phyloP scores from a whole-genome alignment of 2,113 vertebrate genomes.

The Sphyrna mokarran region DNA sequence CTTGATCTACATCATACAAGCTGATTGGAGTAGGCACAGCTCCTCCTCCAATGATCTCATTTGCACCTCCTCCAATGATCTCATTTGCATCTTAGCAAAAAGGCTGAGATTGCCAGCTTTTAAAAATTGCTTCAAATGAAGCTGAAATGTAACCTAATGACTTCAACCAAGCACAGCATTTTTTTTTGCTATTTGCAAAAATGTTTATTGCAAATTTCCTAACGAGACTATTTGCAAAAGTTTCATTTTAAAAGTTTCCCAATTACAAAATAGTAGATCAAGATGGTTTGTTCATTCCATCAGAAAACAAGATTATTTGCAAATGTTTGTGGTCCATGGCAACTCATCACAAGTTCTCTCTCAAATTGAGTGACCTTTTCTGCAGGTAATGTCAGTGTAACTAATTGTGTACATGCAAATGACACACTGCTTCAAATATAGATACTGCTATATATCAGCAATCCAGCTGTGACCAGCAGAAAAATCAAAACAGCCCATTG shows the following conservation, averaged over 20 bases:
- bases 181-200: slow-evolving; percentile 30
- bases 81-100: no score
- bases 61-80: no score
- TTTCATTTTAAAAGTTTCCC: slow-evolving; percentile 34
- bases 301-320: slow-evolving; percentile 32
- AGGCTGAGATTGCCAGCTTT: no score
- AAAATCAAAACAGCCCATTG: neutral
- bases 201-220: slow-evolving; percentile 37
- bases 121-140: no score
- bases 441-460: neutral
- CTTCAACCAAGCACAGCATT: no score
- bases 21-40: no score
- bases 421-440: neutral
- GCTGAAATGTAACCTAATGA: no score
- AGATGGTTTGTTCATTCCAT: slow-evolving; percentile 35
- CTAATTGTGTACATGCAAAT: neutral
- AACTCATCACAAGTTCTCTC: neutral
- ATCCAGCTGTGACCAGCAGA: neutral
- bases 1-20: no score
- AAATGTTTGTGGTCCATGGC: slow-evolving; percentile 30
- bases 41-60: no score
- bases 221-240: slow-evolving; percentile 32
- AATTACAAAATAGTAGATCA: slow-evolving; percentile 33
- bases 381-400: neutral
- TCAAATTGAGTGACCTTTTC: slow-evolving; percentile 2